phyloP scores from a whole-genome alignment of 2,113 vertebrate species.

The Tachuris rubrigastra region DNA sequence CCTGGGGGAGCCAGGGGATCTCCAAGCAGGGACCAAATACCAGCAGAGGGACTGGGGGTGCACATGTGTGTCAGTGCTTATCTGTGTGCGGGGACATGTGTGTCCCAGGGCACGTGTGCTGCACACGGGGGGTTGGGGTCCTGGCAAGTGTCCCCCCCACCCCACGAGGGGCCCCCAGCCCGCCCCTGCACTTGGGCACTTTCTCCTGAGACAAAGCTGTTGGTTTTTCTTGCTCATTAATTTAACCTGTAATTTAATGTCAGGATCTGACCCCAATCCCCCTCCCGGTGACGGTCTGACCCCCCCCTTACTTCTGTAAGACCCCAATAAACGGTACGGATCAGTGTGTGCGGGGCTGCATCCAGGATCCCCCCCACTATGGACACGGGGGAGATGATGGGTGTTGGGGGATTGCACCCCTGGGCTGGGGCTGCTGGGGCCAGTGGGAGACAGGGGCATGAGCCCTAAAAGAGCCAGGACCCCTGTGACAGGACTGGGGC shows the following conservation, averaged over 20 bases:
- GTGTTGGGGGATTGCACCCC: not conserved
- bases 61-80: not conserved
- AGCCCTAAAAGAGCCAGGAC: accelerated
- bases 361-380: no score
- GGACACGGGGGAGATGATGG: not conserved
- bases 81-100: not conserved
- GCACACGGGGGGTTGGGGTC: not conserved
- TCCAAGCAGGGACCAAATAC: not conserved
- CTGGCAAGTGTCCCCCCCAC: not conserved
- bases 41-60: not conserved
- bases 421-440: not conserved
- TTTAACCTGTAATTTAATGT: constrained; percentile 5
- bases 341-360: not conserved
- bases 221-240: not conserved
- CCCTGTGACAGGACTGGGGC: not conserved
- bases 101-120: not conserved
- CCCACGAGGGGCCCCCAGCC: not conserved
- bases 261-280: not conserved
- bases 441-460: not conserved
- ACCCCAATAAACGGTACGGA: not conserved
- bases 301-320: not conserved
- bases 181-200: not conserved
- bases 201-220: constrained; percentile 24
- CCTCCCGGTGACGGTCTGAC: not conserved
- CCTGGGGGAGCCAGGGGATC: not conserved